Evolutionary conservation across 2,797 vertebrate species (phyloP), one percentile per base, ranked within the genome.

Genomic region (Prionace glauca): DNA sequence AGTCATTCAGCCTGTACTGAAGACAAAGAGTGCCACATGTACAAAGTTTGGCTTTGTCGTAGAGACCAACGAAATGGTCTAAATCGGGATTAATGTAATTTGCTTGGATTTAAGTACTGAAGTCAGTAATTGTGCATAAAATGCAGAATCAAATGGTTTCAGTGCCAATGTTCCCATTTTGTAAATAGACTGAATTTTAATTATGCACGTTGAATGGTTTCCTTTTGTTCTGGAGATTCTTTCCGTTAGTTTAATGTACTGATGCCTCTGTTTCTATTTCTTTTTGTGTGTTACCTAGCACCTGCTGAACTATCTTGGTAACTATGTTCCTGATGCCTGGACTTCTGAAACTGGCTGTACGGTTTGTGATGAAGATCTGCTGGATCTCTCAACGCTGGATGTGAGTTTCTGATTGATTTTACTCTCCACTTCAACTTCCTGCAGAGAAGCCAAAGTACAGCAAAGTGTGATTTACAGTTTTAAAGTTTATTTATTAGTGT

Each of bases 241-340:
- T 77, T 77, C 12, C 3, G 10, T 2, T 69, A 26, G 29, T 74
- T 32, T 74, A 95, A 26, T 77, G 45, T 67, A 18, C 60, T 91
- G 56, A 62, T 41, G 67, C 65, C 67, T 29, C 26, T 72, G 32
- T 95, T 32, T 95, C 29, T 45, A 36, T 77, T 65, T 96, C 0
- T 95, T 96, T 60, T 96, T 95, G 96, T 96, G 84, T 96, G 88
- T 96, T 95, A 45, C 36, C 96, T 96, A 99, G 99, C 98, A 99
- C 96, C 98, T 99, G 96, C 97, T 99, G 96, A 99, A 99, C 97
- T 99, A 99, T 97, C 98, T 99, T 96, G 98, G 97, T 96, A 99
- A 99, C 98, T 99, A 99, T 96, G 97, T 99, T 87, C 99, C 99
- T 95, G 98, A 99, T 96, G 96, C 97, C n/a, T 99, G 99, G 99